Evolutionary conservation across 92 coral and sea anemone species (phyloP).

Genomic region (Meandrina meandrites): DNA sequence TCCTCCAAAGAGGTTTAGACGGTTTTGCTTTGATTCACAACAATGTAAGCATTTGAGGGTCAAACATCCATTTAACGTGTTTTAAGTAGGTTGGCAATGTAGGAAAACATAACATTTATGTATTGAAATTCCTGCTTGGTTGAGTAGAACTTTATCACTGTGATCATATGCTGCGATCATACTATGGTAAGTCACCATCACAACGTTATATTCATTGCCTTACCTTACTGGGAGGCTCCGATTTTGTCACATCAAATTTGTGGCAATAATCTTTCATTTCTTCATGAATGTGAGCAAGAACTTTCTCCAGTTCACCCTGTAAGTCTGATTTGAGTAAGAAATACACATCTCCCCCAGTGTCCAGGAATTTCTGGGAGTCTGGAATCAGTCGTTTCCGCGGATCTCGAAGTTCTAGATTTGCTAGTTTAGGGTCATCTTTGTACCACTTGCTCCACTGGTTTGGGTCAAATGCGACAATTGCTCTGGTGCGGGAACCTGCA

Average conservation of each 20-base stretch:
- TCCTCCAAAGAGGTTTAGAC: too few species aligned
- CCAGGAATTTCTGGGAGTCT: slow-evolving; percentile 73
- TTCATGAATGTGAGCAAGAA: slow-evolving; percentile 34
- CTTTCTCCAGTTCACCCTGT: slow-evolving; percentile 45
- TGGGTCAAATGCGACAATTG: slow-evolving; percentile 75
- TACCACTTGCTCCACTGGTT: slow-evolving; percentile 75
- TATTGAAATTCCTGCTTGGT: too few species aligned
- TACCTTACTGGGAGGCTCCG: slow-evolving; percentile 50
- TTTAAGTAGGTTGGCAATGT: too few species aligned
- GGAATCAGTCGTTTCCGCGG: slow-evolving; percentile 38
- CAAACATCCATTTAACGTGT: too few species aligned
- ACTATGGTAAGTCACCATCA: too few species aligned
- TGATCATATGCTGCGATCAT: too few species aligned
- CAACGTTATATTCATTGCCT: too few species aligned
- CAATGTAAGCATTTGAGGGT: too few species aligned
- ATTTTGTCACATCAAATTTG: slow-evolving; percentile 44
- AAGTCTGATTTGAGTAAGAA: slow-evolving; percentile 71
- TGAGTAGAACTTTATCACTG: too few species aligned
- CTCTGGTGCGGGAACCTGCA: slow-evolving; percentile 65
- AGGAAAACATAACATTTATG: too few species aligned
- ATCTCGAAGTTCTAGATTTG: slow-evolving; percentile 53
- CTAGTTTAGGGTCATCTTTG: slow-evolving; percentile 58
- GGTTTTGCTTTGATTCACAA: too few species aligned
- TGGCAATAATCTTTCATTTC: slow-evolving; percentile 36
- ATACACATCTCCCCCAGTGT: slow-evolving; percentile 81